Evolutionary conservation across 1,140 invertebrate genomes (phyloP), one percentile per base, ranked within the genome.

Genomic region (Tribolium madens): DNA sequence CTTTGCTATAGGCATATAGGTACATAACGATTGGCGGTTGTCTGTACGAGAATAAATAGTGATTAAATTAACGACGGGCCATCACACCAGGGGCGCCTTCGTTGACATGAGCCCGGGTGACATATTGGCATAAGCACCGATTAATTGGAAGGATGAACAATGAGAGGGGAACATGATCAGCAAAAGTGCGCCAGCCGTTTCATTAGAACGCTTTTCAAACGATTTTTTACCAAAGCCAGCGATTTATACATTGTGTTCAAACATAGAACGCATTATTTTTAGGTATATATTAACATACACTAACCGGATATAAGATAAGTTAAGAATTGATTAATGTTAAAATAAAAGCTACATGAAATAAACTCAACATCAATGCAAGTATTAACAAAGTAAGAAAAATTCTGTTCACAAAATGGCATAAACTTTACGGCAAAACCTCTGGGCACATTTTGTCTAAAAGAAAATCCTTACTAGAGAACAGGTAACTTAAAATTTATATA

Each of bases 91-190:
- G 57, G 57, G 57, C 57, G 57, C 21, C 57, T 64, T 33, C 57
- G 26, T 12, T 57, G 52, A 57, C 52, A 10, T 17, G 15, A 57
- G 52, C 6, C 52, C 17, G 52, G 52, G 13, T 33, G 57, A 64
- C 57, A 33, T 64, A 64, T 64, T 64, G 57, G 69, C 50, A 52
- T 72, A 72, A 72, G 70, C 70, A 50, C 70, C 70, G 46, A 72
- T 72, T 50, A 72, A 72, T 72, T 72, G 70, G 70, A 72, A 72
- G 46, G 70, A 72, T 72, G 70, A 72, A 72, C 70, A 72, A 50
- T 72, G 70, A 52, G 12, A 14, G 70, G 68, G 68, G 57, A 26
- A 52, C 53, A 31, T n/a, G n/a, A n/a, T n/a, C n/a, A n/a, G n/a
- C n/a, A n/a, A 64, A 64, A 64, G 57, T 64, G 57, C 57, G 21